Percentiles rank a stretch among this genome's conserved stretches.
Conservation (phyloP, 2,888 invertebrate species). For the Orchestes rusci region DNA sequence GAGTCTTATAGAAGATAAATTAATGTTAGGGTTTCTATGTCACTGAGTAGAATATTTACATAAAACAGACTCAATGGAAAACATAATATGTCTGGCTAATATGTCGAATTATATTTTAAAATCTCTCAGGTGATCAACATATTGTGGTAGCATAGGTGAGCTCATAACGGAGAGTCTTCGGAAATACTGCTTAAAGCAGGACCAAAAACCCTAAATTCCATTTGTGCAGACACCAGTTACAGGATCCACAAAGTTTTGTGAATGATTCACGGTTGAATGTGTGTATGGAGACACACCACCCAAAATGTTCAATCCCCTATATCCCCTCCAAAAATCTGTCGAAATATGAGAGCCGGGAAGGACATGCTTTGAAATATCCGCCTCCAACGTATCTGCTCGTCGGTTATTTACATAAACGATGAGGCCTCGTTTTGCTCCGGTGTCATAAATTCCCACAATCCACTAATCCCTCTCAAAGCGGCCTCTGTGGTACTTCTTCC, state of each 20-base stretch:
- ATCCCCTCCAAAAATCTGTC: conserved; percentile 8
- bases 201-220: conserved; percentile 8
- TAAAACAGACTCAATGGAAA: too few species aligned
- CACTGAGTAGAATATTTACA: too few species aligned
- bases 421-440: background rate
- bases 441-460: background rate
- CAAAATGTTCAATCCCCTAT: conserved; percentile 2
- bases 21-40: too few species aligned
- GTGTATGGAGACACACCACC: conserved; percentile 4
- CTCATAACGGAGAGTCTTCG: background rate
- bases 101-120: too few species aligned
- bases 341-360: conserved; percentile 6
- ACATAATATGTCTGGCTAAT: too few species aligned
- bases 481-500: background rate
- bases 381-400: background rate
- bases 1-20: too few species aligned
- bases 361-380: background rate
- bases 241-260: conserved; percentile 8
- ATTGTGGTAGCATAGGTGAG: background rate
- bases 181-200: background rate
- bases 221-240: conserved; percentile 4
- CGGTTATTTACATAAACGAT: background rate
- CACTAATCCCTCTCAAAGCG: background rate
- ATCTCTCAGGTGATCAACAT: background rate
- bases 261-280: conserved; percentile 13